Conservation (phyloP, 1,140 invertebrate genomes). For the Lepidurus packardi region DNA sequence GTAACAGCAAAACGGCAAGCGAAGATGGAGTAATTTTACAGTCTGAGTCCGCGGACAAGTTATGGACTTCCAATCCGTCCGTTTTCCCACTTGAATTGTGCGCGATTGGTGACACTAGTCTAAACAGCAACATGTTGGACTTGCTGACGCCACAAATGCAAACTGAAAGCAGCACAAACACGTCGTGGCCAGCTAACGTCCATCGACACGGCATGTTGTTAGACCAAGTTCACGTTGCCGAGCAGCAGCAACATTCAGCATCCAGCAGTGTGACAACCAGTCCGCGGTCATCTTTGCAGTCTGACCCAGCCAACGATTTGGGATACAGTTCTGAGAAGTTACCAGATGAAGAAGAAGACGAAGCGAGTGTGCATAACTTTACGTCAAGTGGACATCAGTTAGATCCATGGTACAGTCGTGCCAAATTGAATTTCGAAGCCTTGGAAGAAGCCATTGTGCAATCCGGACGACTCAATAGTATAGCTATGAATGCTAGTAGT, state of each 20-base stretch:
- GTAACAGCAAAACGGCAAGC: not conserved
- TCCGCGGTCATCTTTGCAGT: not conserved
- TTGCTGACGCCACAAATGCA: conserved; percentile 1
- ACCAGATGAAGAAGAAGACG: not conserved
- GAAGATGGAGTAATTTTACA: not conserved
- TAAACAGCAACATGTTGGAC: conserved; percentile 12
- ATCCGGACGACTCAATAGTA: not conserved
- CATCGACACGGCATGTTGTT: not conserved
- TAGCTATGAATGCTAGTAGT: not conserved
- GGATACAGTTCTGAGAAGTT: conserved; percentile 1
- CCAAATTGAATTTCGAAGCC: not conserved
- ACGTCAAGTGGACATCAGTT: not conserved
- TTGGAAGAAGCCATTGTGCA: conserved; percentile 15
- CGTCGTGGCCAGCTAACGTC: not conserved
- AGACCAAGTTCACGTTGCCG: not conserved
- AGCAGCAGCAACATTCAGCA: not conserved
- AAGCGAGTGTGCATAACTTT: not conserved
- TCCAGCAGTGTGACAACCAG: conserved; percentile 18
- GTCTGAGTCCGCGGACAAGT: not conserved
- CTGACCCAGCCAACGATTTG: conserved; percentile 12
- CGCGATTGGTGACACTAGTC: not conserved
- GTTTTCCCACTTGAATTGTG: conserved; percentile 12
- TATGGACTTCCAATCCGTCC: not conserved
- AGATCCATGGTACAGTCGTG: not conserved
- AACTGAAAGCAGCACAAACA: not conserved